These are phyloP conservation scores for Himalopsyche japonica DNA, from an alignment of 2,888 invertebrate species.

Conservation along the genomic window DNA sequence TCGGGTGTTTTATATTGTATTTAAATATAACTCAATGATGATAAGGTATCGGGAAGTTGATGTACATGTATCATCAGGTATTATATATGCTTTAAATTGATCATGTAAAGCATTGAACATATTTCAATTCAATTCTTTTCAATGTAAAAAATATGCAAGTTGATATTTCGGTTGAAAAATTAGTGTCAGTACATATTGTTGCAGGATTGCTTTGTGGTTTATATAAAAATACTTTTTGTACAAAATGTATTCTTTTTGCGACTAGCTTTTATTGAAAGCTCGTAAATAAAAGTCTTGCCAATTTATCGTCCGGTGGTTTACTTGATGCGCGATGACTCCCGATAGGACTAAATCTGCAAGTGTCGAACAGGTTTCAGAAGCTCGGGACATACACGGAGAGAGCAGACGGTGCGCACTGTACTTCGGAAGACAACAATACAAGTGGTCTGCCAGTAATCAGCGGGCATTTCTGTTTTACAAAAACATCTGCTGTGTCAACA, in stretches of 20 bases:
- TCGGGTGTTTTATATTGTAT: too few relatives aligned
- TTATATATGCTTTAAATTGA: too few relatives aligned
- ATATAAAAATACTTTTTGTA: too few relatives aligned
- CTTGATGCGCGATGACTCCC: background rate
- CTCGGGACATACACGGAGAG: background rate
- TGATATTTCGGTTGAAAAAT: too few relatives aligned
- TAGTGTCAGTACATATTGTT: too few relatives aligned
- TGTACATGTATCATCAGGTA: too few relatives aligned
- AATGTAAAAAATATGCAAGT: too few relatives aligned
- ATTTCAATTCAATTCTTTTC: too few relatives aligned
- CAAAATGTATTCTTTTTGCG: background rate
- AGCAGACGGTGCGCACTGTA: background rate
- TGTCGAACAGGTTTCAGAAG: background rate
- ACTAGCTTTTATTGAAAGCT: background rate
- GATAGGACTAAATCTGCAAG: background rate
- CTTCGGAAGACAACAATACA: background rate
- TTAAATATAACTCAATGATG: too few relatives aligned
- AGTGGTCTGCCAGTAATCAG: background rate
- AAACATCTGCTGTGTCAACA: background rate
- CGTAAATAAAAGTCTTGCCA: background rate
- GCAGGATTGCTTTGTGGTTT: too few relatives aligned
- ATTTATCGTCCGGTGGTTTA: background rate
- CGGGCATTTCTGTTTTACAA: background rate
- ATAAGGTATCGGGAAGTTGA: too few relatives aligned
- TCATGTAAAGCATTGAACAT: too few relatives aligned